Evolutionary conservation across 2,113 vertebrate species (phyloP).

Genomic region (Pachyramphus minor): DNA sequence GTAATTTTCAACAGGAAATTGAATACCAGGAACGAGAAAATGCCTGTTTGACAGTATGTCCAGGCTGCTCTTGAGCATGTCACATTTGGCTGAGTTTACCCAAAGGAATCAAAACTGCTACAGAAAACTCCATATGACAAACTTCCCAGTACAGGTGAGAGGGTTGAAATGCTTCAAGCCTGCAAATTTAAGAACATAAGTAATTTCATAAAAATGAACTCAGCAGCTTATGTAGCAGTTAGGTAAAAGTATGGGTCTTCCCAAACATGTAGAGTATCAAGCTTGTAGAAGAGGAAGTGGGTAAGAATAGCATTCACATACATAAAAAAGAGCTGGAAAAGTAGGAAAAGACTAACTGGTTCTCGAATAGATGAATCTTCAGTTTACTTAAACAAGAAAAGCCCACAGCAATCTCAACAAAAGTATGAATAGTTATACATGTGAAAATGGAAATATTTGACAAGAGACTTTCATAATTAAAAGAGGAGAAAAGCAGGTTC

Average conservation of each 20-base stretch:
- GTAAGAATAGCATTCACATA: background rate
- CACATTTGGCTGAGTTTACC: accelerated
- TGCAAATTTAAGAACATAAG: background rate
- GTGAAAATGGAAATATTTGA: background rate
- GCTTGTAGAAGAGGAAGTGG: background rate
- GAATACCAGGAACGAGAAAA: background rate
- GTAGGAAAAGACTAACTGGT: accelerated
- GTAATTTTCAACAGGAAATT: background rate
- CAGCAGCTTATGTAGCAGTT: background rate
- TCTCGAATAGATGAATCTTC: background rate
- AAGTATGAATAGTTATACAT: background rate
- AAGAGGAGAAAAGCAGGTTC: background rate
- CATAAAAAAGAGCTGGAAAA: background rate
- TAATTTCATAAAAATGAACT: background rate
- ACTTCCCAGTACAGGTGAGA: background rate
- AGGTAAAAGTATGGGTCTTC: background rate
- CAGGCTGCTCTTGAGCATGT: background rate
- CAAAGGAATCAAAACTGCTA: background rate
- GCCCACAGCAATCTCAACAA: background rate
- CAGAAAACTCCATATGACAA: background rate
- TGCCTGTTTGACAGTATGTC: background rate
- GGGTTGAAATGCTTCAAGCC: background rate
- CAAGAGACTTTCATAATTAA: background rate
- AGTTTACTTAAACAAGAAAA: background rate
- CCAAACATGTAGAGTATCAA: background rate